A percentile compares a stretch with the other conserved stretches of the same genome.
These are phyloP conservation scores for Drosophila picticornis DNA, from an alignment of 2,888 invertebrate species.

Conservation along the genomic window DNA sequence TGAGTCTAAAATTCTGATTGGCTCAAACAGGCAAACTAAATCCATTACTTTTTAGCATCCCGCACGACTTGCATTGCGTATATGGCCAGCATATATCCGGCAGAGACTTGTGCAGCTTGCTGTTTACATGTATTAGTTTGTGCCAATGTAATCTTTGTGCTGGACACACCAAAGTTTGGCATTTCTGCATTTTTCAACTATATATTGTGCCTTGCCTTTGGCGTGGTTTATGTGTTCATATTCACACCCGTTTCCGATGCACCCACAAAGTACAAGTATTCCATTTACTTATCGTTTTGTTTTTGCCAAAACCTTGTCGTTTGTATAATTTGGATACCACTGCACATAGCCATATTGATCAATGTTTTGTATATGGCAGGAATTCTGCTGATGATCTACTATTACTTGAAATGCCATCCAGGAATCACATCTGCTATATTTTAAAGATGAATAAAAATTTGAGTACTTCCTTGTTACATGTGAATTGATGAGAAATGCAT, in stretches of 20 bases:
- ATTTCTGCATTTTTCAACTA: constrained; percentile 40
- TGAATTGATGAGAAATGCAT: not conserved
- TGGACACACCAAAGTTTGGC: constrained; percentile 55
- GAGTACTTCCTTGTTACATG: not conserved
- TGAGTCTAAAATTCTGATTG: constrained; percentile 16
- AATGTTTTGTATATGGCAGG: constrained; percentile 48
- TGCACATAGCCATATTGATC: constrained; percentile 36
- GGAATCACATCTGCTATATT: constrained; percentile 43
- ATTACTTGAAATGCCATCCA: constrained; percentile 61
- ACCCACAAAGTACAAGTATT: constrained; percentile 66
- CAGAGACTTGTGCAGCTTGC: constrained; percentile 49
- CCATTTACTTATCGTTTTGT: constrained; percentile 53
- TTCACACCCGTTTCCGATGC: constrained; percentile 63
- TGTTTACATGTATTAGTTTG: constrained; percentile 42
- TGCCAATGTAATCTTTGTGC: constrained; percentile 46
- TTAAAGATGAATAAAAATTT: constrained; percentile 8
- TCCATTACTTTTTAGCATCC: constrained; percentile 40
- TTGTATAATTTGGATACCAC: constrained; percentile 41
- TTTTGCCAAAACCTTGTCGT: constrained; percentile 39
- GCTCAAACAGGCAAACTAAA: not conserved
- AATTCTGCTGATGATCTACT: constrained; percentile 50
- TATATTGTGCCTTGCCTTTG: constrained; percentile 61
- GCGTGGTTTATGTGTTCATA: constrained; percentile 63
- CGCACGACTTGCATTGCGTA: constrained; percentile 60
- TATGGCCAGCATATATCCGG: constrained; percentile 58